phyloP scores from a whole-genome alignment of 2,113 vertebrate species.

The Geothlypis trichas region DNA sequence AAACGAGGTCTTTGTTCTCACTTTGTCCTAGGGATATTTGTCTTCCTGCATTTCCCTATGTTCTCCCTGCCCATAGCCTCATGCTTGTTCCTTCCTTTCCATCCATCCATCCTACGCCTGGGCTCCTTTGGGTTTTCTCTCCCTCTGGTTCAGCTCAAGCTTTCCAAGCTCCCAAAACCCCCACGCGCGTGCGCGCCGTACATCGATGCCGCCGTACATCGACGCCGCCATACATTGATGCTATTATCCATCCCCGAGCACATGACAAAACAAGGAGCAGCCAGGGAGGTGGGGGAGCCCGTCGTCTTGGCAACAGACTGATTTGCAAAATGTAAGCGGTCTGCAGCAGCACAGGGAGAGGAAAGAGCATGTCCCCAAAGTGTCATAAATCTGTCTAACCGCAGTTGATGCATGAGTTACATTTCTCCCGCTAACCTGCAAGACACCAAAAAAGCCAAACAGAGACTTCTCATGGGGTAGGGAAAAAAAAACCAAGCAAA shows the following conservation, averaged over 20 bases:
- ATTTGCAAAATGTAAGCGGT: conserved; percentile 99
- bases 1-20: conserved; percentile 79
- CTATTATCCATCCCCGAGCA: conserved; percentile 84
- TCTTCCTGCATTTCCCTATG: conserved; percentile 74
- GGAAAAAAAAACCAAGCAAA: conserved; percentile 53
- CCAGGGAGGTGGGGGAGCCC: conserved; percentile 76
- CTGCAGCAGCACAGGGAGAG: conserved; percentile 90
- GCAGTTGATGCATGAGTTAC: conserved; percentile 95
- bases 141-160: conserved; percentile 66
- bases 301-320: conserved; percentile 97
- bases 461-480: conserved; percentile 81
- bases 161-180: conserved; percentile 70
- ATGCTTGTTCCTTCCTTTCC: conserved; percentile 81
- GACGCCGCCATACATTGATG: conserved; percentile 71
- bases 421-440: conserved; percentile 90
- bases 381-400: conserved; percentile 97
- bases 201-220: conserved; percentile 72
- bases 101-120: conserved; percentile 62
- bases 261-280: conserved; percentile 87
- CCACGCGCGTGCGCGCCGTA: conserved; percentile 21
- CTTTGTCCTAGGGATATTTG: conserved; percentile 75
- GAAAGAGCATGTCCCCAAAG: conserved; percentile 95
- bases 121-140: conserved; percentile 66
- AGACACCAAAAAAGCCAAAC: conserved; percentile 81
- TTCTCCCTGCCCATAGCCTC: conserved; percentile 83